Conservation (phyloP, 2,797 vertebrate genomes). For the Sarcophilus harrisii region DNA sequence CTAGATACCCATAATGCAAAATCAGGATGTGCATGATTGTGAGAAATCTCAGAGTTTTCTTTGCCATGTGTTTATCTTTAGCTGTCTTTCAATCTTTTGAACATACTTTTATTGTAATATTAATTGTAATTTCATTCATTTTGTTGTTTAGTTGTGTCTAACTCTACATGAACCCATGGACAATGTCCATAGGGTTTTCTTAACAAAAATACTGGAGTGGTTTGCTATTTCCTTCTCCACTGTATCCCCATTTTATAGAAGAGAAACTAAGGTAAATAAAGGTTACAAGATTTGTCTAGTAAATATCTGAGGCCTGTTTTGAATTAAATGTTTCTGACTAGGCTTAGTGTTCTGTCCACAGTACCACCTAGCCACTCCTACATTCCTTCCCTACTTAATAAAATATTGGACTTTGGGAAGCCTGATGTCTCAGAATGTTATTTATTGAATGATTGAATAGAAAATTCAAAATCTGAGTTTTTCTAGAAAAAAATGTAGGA, state of each 20-base stretch:
- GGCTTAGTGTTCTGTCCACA: neutral
- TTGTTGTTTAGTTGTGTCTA: neutral
- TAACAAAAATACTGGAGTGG: neutral
- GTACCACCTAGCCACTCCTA: neutral
- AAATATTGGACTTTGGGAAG: neutral
- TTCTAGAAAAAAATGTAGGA: neutral
- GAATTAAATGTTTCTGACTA: neutral
- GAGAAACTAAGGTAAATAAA: neutral
- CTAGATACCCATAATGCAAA: neutral
- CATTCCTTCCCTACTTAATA: neutral
- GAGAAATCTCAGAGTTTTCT: neutral
- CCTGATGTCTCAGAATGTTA: neutral
- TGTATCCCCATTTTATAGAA: neutral
- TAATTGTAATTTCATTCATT: neutral
- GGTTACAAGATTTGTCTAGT: neutral
- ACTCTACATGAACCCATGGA: neutral
- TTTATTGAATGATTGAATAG: neutral
- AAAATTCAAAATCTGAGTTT: neutral
- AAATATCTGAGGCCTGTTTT: neutral
- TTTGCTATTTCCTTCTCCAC: neutral
- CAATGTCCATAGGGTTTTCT: neutral
- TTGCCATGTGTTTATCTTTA: neutral
- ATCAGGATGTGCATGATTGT: neutral
- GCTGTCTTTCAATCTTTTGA: neutral
- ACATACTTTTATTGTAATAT: neutral